Base-by-base conservation (phyloP, 1,140 invertebrate species). In the Pseudoatta argentina region DNA sequence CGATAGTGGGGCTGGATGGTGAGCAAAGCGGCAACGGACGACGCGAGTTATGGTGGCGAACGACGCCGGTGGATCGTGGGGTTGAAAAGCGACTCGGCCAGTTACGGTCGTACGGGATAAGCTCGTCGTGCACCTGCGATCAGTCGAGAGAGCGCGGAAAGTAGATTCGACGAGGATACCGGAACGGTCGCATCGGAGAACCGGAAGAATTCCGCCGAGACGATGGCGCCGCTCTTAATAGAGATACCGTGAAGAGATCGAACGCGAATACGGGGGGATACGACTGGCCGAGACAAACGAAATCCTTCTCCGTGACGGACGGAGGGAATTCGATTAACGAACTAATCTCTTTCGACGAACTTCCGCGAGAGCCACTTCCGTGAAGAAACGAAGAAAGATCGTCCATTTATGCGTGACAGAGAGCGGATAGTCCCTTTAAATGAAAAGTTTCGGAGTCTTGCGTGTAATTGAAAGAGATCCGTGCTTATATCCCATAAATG, bases 1-100 rank as follows among this genome's bases (percentile, higher is more conserved):
- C 16, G 82, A n/a, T 82, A 86, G 88, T 86, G 88, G 85, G 76
- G 81, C 78, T 91, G 71, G 67, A 78, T 51, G 59, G 55, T 85
- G 79, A 51, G 79, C 79, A 61, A 39, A 83, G 59, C 71, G 86
- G 63, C 71, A 86, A 63, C 48, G 81, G 69, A 78, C 82, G 77
- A 64, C 51, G 27, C 71, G 81, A 75, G 89, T 89, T 88, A 88
- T 86, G 87, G 87, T 85, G 89, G 88, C 75, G 69, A 87, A 85
- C 78, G 73, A 75, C 57, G 67, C 34, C 21, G 79, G 8, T 78
- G 75, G 69, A 76, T 90, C 69, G 89, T 90, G 90, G 90, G 90
- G 89, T 78, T 86, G 89, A 89, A 91, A 87, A 82, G 87, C 87
- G 81, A 89, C 90, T 85, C 89, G 72, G 85, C 87, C 89, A 86